A percentile compares a stretch with the other conserved stretches of the same genome.
Evolutionary conservation across 2,113 vertebrate genomes (phyloP).

Genomic region (Hippolais icterina): DNA sequence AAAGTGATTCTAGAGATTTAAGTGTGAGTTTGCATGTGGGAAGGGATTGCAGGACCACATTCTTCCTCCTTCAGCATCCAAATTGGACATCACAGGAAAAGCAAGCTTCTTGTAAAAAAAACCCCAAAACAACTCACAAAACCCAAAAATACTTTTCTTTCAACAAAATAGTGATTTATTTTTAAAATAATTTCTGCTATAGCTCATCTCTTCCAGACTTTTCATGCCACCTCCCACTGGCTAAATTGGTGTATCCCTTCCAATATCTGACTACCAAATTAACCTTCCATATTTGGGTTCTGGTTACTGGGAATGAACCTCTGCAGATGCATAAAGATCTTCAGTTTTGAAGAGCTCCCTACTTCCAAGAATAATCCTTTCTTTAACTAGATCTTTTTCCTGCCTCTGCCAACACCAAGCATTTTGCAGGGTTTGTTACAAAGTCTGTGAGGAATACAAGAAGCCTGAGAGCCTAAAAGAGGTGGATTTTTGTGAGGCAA

Average conservation of each 20-base stretch:
- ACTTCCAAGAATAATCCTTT: neutral
- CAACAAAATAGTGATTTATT: neutral
- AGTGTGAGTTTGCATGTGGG: neutral
- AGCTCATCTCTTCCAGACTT: neutral
- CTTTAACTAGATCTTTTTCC: neutral
- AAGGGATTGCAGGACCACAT: neutral
- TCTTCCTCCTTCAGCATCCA: neutral
- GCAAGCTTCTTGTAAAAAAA: neutral
- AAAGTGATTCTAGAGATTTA: neutral
- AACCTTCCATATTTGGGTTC: neutral
- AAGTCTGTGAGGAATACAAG: neutral
- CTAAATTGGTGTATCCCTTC: neutral
- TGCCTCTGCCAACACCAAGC: neutral
- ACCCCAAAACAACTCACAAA: neutral
- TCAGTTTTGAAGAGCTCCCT: neutral
- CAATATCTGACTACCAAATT: neutral
- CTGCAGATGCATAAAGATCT: neutral
- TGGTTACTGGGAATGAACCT: neutral
- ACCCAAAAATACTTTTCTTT: neutral
- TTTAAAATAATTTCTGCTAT: neutral
- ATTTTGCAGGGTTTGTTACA: neutral
- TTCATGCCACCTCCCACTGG: neutral
- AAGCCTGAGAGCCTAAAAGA: neutral
- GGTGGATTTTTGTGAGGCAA: neutral
- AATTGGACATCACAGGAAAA: neutral